A percentile compares a stretch with the other conserved stretches of the same genome.
phyloP scores from a whole-genome alignment of 2,113 vertebrate species.

The Lanius collurio region DNA sequence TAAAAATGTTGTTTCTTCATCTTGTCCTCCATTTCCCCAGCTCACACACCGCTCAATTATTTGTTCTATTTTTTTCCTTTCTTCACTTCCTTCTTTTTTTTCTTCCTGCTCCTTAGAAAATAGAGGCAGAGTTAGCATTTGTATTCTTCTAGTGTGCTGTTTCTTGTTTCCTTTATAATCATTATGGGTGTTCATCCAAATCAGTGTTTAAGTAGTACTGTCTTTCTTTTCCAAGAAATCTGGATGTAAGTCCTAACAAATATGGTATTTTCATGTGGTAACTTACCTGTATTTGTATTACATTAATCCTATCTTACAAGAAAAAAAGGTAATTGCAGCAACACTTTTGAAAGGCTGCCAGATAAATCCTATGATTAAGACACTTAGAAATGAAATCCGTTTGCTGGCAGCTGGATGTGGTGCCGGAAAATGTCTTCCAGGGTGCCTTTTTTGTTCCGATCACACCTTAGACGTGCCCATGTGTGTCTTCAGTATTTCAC shows the following conservation, averaged over 20 bases:
- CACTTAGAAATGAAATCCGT: slow-evolving; percentile 44
- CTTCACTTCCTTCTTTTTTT: not conserved
- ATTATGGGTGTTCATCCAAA: not conserved
- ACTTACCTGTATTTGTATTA: slow-evolving; percentile 67
- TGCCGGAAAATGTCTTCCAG: not conserved
- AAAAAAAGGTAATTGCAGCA: slow-evolving; percentile 63
- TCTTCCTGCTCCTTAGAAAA: not conserved
- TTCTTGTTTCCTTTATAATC: not conserved
- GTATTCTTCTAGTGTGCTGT: not conserved
- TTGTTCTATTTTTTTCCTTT: not conserved
- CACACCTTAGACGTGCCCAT: not conserved
- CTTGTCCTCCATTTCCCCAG: not conserved
- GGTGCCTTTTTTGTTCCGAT: not conserved
- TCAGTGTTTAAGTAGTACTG: slow-evolving; percentile 19
- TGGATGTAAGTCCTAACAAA: slow-evolving; percentile 66
- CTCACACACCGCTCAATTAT: not conserved
- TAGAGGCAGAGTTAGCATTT: not conserved
- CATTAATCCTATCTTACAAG: slow-evolving; percentile 70
- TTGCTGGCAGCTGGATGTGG: slow-evolving; percentile 38
- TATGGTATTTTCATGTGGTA: slow-evolving; percentile 49
- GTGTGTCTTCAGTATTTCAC: not conserved
- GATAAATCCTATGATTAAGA: slow-evolving; percentile 54
- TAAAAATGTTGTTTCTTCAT: not conserved
- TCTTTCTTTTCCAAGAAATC: slow-evolving; percentile 49
- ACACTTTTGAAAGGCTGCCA: slow-evolving; percentile 70